Evolutionary conservation across 2,888 invertebrate species (phyloP), one percentile per base, ranked within the genome.

Genomic region (Lycaena phlaeas): DNA sequence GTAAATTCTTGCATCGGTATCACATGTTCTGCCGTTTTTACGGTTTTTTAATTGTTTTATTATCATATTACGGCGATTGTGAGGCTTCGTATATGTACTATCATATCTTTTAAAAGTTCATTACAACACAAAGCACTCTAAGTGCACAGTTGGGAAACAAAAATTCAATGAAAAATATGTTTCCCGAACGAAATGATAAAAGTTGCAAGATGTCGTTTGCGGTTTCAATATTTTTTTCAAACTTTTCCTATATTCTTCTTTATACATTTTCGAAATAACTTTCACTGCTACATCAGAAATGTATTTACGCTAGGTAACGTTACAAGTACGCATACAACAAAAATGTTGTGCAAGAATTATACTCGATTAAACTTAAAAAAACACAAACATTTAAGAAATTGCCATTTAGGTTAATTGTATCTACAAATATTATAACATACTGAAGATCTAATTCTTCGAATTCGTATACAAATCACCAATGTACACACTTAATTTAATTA

Each of bases 121-220:
- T 29, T 29, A 14, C 28, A 18, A 18, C 22, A 29, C 6, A 12
- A 22, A 12, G 9, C 34, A 18, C 31, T 31, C 17, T 22, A 30
- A 22, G 29, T 25, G 6, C n/a, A 38, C 22, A 22, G 22, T 22
- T 22, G 5, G 2, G 9, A 22, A 22, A 5, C 2, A 22, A 22
- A 14, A 39, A 39, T 14, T 30, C 14, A 30, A 29, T 27, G 15
- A 5, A 27, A 22, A 5, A 22, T 18, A 18, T n/a, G n/a, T 37
- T 15, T 39, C 25, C 25, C 53, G 53, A 64, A 66, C 63, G 63
- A 64, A 64, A 68, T 61, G 68, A 73, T 69, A 70, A 72, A 78
- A 78, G 66, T 77, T 77, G 74, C 61, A 64, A 69, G 68, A 74
- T 66, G 78, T 77, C 74, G 70, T 75, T 70, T 14, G 7, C 11